Evolutionary conservation across 2,113 vertebrate genomes (phyloP).

Genomic region (Sinocyclocheilus maitianheensis): DNA sequence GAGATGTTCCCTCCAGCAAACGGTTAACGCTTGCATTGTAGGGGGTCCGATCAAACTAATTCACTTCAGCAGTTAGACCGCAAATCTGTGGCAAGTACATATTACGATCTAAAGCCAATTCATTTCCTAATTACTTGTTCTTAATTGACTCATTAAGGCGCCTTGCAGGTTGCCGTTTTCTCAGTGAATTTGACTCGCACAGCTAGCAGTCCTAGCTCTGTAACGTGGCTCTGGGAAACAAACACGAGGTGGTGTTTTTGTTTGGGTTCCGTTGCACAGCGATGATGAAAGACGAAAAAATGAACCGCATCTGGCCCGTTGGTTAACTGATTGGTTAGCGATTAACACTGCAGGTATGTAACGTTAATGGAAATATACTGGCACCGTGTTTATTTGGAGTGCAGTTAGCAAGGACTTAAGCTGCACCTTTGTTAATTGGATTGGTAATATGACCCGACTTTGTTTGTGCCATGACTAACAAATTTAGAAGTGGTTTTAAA

Average conservation of each 20-base stretch:
- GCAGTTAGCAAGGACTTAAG: neutral
- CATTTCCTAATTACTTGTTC: neutral
- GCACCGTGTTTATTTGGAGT: neutral
- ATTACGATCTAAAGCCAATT: neutral
- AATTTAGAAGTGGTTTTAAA: neutral
- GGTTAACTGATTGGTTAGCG: no score
- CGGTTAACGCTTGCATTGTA: neutral
- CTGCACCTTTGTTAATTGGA: neutral
- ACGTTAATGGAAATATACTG: neutral
- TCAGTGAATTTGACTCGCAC: no score
- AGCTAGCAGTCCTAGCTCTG: conserved; percentile 9
- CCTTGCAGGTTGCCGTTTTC: neutral
- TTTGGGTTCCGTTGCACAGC: no score
- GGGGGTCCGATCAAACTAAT: conserved; percentile 14
- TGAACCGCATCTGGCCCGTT: no score
- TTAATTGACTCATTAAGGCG: neutral
- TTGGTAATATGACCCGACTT: neutral
- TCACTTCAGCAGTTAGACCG: neutral
- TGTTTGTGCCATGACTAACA: neutral
- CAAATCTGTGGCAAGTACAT: conserved; percentile 6
- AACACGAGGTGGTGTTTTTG: conserved; percentile 30
- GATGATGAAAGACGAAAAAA: no score
- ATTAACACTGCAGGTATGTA: neutral
- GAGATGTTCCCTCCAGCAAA: neutral
- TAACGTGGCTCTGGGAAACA: conserved; percentile 15